Percentiles rank a stretch among this genome's conserved stretches.
These are phyloP conservation scores for Matsumurasca onukii DNA, from an alignment of 1,140 invertebrate species.

Conservation along the genomic window DNA sequence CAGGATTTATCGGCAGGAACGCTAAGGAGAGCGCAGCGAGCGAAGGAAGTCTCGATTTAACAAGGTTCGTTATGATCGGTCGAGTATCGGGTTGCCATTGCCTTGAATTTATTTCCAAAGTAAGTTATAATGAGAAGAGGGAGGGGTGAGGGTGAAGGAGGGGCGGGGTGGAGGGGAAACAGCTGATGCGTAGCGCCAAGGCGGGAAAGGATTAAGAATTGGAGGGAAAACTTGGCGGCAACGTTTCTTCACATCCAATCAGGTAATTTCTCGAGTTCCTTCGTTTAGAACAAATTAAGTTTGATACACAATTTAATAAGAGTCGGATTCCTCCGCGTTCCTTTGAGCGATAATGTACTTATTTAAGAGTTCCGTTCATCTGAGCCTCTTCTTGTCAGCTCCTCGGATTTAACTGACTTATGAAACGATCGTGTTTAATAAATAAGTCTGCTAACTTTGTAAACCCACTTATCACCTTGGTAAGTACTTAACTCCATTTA, in stretches of 20 bases:
- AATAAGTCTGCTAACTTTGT: too few relatives aligned
- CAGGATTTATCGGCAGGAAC: not conserved
- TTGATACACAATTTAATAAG: conserved; percentile 23
- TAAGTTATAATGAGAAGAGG: conserved; percentile 31
- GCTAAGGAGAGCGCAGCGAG: not conserved
- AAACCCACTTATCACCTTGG: too few relatives aligned
- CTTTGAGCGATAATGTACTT: conserved; percentile 17
- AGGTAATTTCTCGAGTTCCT: conserved; percentile 22
- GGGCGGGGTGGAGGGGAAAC: conserved; percentile 10
- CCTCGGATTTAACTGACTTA: too few relatives aligned
- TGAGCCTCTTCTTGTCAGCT: too few relatives aligned
- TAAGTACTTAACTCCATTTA: too few relatives aligned
- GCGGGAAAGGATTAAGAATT: too few relatives aligned
- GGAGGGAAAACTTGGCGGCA: conserved; percentile 15
- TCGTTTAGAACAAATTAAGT: conserved; percentile 23
- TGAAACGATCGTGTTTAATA: too few relatives aligned
- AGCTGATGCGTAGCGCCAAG: conserved; percentile 22
- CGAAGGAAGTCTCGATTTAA: conserved; percentile 25
- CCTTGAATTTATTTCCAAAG: conserved; percentile 35
- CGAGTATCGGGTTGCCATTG: conserved; percentile 30
- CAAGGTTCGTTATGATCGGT: conserved; percentile 33
- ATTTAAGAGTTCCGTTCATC: too few relatives aligned
- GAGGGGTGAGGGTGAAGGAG: not conserved
- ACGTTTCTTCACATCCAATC: conserved; percentile 25
- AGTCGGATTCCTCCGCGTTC: conserved; percentile 16